Evolutionary conservation across 2,888 invertebrate genomes (phyloP).

Genomic region (Trachelus iudaicus): DNA sequence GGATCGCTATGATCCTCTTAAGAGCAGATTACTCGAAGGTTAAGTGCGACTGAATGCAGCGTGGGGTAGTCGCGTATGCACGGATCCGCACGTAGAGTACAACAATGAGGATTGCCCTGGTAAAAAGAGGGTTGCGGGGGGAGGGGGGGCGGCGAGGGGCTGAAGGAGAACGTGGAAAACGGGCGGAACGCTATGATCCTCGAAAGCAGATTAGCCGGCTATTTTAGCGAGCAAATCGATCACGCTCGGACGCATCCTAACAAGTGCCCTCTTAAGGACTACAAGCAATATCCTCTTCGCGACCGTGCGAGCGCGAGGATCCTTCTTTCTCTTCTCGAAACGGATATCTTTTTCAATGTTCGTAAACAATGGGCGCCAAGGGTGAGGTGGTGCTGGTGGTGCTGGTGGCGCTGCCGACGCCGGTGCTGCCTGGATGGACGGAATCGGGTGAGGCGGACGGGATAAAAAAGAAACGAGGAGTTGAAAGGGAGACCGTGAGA

Average conservation of each 20-base stretch:
- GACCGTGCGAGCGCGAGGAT: constrained; percentile 48
- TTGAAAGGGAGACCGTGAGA: not conserved
- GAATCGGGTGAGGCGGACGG: constrained; percentile 1
- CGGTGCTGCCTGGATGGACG: not conserved
- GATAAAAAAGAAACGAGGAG: not conserved
- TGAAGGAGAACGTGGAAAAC: constrained; percentile 21
- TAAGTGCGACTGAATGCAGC: not conserved
- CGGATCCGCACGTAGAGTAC: not conserved
- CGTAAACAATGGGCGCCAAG: constrained; percentile 20
- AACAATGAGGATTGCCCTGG: not conserved
- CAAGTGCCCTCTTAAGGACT: constrained; percentile 58
- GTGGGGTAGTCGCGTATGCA: not conserved
- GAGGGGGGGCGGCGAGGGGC: too few species aligned
- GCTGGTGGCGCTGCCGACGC: too few species aligned
- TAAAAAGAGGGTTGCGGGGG: too few species aligned
- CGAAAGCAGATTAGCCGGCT: constrained; percentile 57
- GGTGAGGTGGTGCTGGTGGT: too few species aligned
- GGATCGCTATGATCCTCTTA: too few species aligned
- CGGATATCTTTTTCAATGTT: constrained; percentile 37
- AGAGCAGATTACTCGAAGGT: too few species aligned
- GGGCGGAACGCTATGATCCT: constrained; percentile 48
- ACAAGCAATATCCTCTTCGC: constrained; percentile 6
- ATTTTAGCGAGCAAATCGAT: constrained; percentile 56
- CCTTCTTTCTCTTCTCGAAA: constrained; percentile 32
- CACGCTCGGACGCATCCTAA: constrained; percentile 58